Percentiles rank a stretch among this genome's conserved stretches.
Evolutionary conservation across 35 echinoderm and acorn worm genomes (phyloP).

Genomic region (Ophiothrix spiculata): DNA sequence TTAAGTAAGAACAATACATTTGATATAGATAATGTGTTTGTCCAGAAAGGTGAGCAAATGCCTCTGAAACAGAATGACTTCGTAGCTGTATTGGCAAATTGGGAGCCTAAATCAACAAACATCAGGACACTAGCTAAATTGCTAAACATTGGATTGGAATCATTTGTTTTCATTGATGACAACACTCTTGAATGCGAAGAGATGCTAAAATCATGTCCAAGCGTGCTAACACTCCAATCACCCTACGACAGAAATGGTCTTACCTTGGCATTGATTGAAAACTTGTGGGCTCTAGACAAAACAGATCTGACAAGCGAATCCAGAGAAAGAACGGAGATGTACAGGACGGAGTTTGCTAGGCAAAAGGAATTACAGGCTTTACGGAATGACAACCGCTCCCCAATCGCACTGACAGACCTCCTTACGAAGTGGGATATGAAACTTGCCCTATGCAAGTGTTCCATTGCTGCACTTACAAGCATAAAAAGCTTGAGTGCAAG

Average conservation of each 20-base stretch:
- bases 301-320: neutral
- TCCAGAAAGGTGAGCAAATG: neutral
- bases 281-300: neutral
- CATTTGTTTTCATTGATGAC: constrained; percentile 21
- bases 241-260: neutral
- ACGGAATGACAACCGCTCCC: neutral
- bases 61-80: constrained; percentile 3
- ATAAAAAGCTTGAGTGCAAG: neutral
- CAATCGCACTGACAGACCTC: neutral
- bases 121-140: constrained; percentile 1
- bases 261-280: neutral
- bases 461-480: neutral
- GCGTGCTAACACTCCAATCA: neutral
- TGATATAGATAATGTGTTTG: constrained; percentile 1
- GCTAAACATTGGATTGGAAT: neutral
- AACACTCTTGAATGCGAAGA: constrained; percentile 19
- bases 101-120: constrained; percentile 4
- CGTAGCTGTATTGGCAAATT: constrained; percentile 1
- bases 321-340: constrained; percentile 8
- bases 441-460: neutral
- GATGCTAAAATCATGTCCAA: constrained; percentile 13
- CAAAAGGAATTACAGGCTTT: neutral
- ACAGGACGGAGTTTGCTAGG: neutral
- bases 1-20: neutral
- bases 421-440: constrained; percentile 6